Evolutionary conservation across 2,888 invertebrate genomes (phyloP).

Genomic region (Steinernema carpocapsae): DNA sequence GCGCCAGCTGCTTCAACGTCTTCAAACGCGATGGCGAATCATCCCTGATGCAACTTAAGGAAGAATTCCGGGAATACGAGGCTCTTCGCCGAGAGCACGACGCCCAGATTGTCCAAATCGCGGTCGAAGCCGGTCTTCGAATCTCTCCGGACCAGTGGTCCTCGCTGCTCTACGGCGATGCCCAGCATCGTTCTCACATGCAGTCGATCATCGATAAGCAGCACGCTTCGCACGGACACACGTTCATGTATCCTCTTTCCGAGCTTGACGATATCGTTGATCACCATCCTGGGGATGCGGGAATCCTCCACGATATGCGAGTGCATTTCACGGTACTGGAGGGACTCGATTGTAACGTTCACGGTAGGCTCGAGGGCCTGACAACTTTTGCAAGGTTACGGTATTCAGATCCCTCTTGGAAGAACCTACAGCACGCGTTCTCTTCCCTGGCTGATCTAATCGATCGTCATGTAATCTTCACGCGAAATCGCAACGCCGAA

Average conservation of each 20-base stretch:
- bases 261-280: constrained; percentile 18
- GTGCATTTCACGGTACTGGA: background rate
- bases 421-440: background rate
- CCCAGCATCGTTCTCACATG: constrained; percentile 94
- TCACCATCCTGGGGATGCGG: constrained; percentile 1
- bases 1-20: constrained; percentile 97
- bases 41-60: constrained; percentile 85
- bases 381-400: no score
- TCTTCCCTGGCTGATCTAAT: background rate
- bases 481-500: background rate
- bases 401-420: background rate
- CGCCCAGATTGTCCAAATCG: constrained; percentile 91
- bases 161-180: constrained; percentile 91
- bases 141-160: constrained; percentile 99
- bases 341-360: background rate
- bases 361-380: no score
- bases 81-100: constrained; percentile 91
- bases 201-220: constrained; percentile 76
- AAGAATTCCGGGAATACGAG: constrained; percentile 91
- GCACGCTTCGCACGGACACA: constrained; percentile 56
- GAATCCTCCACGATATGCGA: constrained; percentile 6
- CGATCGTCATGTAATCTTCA: constrained; percentile 11
- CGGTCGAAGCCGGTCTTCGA: constrained; percentile 91
- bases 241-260: background rate
- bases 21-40: constrained; percentile 95